Evolutionary conservation across 1,140 invertebrate genomes (phyloP).

Genomic region (Penaeus japonicus): DNA sequence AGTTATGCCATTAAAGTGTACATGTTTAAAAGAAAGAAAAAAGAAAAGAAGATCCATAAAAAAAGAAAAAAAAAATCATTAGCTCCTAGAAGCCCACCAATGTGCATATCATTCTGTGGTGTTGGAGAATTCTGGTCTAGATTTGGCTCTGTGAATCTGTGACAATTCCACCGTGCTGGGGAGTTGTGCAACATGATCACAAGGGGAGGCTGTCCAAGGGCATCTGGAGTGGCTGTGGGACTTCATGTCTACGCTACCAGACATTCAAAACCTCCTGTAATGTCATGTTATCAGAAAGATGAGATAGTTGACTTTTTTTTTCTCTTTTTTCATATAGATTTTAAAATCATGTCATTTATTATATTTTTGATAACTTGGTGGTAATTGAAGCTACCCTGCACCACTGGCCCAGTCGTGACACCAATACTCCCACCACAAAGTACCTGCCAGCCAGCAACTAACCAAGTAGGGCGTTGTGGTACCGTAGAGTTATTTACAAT

Average conservation of each 20-base stretch:
- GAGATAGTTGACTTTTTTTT: no score
- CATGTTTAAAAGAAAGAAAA: background rate
- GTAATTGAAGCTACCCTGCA: conserved; percentile 4
- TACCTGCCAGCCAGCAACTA: conserved; percentile 55
- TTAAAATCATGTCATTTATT: background rate
- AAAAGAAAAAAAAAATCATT: background rate
- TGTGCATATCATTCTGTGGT: conserved; percentile 10
- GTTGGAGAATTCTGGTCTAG: conserved; percentile 51
- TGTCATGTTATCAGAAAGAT: background rate
- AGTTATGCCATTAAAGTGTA: conserved; percentile 8
- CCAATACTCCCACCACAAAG: conserved; percentile 44
- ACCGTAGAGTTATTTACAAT: conserved; percentile 33
- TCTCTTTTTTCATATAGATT: background rate
- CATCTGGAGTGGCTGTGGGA: conserved; percentile 5
- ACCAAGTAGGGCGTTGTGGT: conserved; percentile 48
- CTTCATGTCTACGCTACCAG: background rate
- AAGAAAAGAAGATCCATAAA: background rate
- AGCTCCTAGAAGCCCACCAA: no score
- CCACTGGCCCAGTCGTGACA: conserved; percentile 16
- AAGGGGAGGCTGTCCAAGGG: conserved; percentile 20
- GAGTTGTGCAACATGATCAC: conserved; percentile 55
- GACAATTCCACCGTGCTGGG: conserved; percentile 52
- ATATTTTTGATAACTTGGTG: background rate
- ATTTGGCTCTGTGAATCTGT: conserved; percentile 51
- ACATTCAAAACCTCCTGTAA: background rate